These are phyloP conservation scores for Lagorchestes hirsutus DNA, from an alignment of 2,797 vertebrate species.

Conservation along the genomic window DNA sequence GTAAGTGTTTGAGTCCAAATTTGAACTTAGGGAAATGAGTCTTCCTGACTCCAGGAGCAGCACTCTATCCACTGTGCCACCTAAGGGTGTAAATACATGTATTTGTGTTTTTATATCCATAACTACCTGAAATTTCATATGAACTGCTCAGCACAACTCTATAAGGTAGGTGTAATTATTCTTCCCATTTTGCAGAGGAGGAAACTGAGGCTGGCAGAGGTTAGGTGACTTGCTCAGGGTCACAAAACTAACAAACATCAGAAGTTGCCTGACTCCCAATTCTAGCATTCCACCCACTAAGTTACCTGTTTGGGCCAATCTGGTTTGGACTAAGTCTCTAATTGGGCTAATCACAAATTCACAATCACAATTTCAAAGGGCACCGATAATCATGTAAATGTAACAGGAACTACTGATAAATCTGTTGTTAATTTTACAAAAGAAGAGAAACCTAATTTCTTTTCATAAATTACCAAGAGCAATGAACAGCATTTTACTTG, in stretches of 20 bases:
- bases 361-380: not conserved
- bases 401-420: not conserved
- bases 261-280: not conserved
- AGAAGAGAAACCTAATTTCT: not conserved
- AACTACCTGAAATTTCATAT: not conserved
- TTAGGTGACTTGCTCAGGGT: not conserved
- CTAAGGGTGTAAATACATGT: not conserved
- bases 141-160: not conserved
- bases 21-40: not conserved
- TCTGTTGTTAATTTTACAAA: not conserved
- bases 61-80: not conserved
- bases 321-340: not conserved
- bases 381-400: not conserved
- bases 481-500: not conserved
- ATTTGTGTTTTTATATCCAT: not conserved
- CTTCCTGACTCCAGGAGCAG: not conserved
- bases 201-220: not conserved
- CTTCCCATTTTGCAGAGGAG: not conserved
- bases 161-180: not conserved
- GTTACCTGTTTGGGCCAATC: not conserved
- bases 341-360: not conserved
- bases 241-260: not conserved
- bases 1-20: not conserved
- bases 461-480: not conserved
- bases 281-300: not conserved